Evolutionary conservation across 2,797 vertebrate genomes (phyloP).

Genomic region (Leptodactylus fallax): DNA sequence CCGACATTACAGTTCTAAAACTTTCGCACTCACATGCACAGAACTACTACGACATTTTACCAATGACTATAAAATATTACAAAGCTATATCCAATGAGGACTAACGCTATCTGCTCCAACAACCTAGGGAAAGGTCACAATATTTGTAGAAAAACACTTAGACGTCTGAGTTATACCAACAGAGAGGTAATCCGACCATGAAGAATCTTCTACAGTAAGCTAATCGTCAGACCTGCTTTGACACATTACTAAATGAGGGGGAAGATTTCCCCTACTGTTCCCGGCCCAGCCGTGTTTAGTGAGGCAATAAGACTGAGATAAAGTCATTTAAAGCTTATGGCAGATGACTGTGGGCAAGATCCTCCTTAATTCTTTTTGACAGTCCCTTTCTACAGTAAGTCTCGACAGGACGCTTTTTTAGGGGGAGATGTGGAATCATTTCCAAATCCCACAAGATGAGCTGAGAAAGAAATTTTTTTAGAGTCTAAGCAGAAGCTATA

Average conservation of each 20-base stretch:
- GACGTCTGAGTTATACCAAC: background rate
- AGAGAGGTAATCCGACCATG: background rate
- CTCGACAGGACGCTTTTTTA: background rate
- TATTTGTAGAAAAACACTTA: conserved; percentile 7
- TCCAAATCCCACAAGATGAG: background rate
- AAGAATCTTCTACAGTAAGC: conserved; percentile 4
- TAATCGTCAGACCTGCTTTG: conserved; percentile 35
- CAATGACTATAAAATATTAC: too few relatives aligned
- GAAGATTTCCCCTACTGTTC: conserved; percentile 34
- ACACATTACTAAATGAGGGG: conserved; percentile 44
- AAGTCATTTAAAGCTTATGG: conserved; percentile 38
- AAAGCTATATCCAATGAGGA: background rate
- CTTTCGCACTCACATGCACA: background rate
- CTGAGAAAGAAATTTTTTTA: background rate
- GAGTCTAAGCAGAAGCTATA: background rate
- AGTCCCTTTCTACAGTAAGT: background rate
- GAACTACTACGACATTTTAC: background rate
- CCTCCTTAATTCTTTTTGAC: conserved; percentile 28
- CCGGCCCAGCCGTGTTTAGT: conserved; percentile 18
- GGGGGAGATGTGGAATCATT: background rate
- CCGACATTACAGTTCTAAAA: background rate
- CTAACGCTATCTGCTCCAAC: background rate
- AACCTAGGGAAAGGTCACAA: background rate
- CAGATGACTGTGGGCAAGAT: conserved; percentile 11
- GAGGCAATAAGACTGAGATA: conserved; percentile 24